phyloP scores from a whole-genome alignment of 2,888 invertebrate genomes.

The Lasioglossum morio region DNA sequence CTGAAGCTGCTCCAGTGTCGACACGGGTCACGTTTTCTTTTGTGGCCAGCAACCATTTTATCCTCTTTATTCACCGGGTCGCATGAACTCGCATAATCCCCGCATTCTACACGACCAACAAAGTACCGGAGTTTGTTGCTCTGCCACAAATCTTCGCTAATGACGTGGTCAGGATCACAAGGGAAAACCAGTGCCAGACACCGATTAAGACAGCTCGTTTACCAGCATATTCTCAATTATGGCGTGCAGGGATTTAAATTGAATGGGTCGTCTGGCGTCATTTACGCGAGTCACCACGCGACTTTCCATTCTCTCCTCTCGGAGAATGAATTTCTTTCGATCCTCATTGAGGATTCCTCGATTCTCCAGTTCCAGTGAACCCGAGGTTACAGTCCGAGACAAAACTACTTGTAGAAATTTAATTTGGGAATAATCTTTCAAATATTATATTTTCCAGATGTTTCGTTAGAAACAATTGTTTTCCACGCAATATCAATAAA shows the following conservation, averaged over 20 bases:
- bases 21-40: constrained; percentile 11
- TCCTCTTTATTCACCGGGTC: not conserved
- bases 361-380: constrained; percentile 18
- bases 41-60: not conserved
- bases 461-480: too few relatives aligned
- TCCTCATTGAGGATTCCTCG: constrained; percentile 10
- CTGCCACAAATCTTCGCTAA: constrained; percentile 33
- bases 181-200: constrained; percentile 15
- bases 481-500: too few relatives aligned
- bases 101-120: not conserved
- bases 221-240: not conserved
- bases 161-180: constrained; percentile 32
- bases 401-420: not conserved
- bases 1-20: not conserved
- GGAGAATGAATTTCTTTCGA: constrained; percentile 25
- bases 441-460: too few relatives aligned
- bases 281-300: constrained; percentile 27
- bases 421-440: too few relatives aligned
- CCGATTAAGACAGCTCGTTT: constrained; percentile 38
- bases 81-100: constrained; percentile 46
- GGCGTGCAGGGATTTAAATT: constrained; percentile 36
- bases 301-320: constrained; percentile 6
- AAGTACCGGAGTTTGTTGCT: not conserved
- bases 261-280: constrained; percentile 32
- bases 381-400: constrained; percentile 8